Evolutionary conservation across 2,797 vertebrate species (phyloP), one percentile per base, ranked within the genome.

Genomic region (Pangasius macronema): DNA sequence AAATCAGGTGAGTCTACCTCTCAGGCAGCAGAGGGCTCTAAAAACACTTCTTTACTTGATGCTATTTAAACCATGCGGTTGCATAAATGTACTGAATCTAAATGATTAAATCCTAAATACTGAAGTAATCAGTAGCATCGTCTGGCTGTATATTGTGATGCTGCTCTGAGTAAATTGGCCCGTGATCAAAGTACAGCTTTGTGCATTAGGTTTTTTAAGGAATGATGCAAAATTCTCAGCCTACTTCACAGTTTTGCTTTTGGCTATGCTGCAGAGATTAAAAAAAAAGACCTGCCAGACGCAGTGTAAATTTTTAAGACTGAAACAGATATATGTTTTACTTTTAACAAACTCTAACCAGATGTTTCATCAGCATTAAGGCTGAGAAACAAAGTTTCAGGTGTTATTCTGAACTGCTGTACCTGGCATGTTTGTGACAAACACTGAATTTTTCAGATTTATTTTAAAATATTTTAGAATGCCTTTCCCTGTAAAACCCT

Each of bases 391-490:
- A 82, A 30, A 0, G n/a, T 22, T 33, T 18, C 81, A 65, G 61
- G 42, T 67, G 1, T 67, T 51, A 22, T 83, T 68, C 61, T 33
- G n/a, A 83, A 33, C 63, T 67, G 61, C 61, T 51, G 42, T 49
- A 82, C 42, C 22, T 59, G 55, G 80, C 59, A 61, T 63, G 14
- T 63, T 27, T n/a, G 24, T 46, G 57, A 63, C 14, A 63, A 82
- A 82, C 80, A 82, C 80, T 82, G 80, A 46, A 9, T 63, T n/a
- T n/a, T 63, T 82, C 57, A n/a, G 57, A 42, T 63, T 63, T 39
- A 57, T 57, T 59, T 6, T 2, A 39, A 59, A 57, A 24, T 6
- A 7, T 22, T 55, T 57, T 63, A 30, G 49, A 18, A 42, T 53
- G 55, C n/a, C 86, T 76, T 55, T 24, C 63, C 7, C 59, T 36